Base-by-base conservation (phyloP, 2,888 invertebrate species). In the Epicampocera succincta region DNA sequence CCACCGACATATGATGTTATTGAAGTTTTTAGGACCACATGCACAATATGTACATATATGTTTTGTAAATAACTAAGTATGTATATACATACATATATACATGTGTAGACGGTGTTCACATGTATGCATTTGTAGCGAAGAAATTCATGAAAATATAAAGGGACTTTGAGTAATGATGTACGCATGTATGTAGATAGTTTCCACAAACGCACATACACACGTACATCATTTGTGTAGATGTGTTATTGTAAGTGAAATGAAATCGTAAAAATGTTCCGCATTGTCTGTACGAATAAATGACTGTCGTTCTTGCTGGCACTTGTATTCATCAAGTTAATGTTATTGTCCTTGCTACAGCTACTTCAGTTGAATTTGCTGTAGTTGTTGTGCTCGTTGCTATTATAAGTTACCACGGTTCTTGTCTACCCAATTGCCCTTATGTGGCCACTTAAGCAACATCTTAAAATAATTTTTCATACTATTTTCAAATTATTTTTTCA, bases 391-490 rank as follows among this genome's bases (percentile, higher is more conserved):
- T 13, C 3, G 29, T 12, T 63, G 54, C 19, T 56, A n/a, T 17
- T 68, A 44, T 15, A 29, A 46, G 12, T 33, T 5, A 17, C 15
- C 15, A 61, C 44, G 33, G 48, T 21, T 29, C 50, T 63, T 63
- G 21, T 69, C 19, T 48, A 9, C n/a, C 3, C 60, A 68, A 69
- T 63, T 61, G 63, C 46, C 56, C 40, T 71, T 69, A 40, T 40
- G 12, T 54, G 60, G 15, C 46, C 44, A 63, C 63, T 48, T 54
- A 17, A 56, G 2, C 38, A 71, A 54, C 38, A 48, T 63, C 56
- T 48, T 42, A 29, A 50, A 56, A 63, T 40, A 56, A 63, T 71
- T 71, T 56, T 69, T 76, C 48, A 60, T 71, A 12, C n/a, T 9
- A 3, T 56, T 56, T 33, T 17, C 0, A 25, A 9, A 38, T 11